Conservation (phyloP, 2,888 invertebrate species). For the Lydus trimaculatus region DNA sequence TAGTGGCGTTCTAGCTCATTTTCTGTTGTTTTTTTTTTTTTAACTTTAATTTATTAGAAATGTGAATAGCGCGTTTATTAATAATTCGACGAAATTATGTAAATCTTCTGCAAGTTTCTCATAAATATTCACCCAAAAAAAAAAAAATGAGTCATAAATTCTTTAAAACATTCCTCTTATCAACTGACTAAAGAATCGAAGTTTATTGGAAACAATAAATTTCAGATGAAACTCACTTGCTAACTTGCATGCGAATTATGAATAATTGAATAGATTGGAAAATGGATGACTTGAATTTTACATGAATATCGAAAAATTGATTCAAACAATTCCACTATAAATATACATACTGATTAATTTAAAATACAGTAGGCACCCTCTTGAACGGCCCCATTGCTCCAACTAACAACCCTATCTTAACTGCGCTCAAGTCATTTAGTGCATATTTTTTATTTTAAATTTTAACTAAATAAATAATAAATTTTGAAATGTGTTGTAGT, state of each 20-base stretch:
- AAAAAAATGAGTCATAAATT: neutral
- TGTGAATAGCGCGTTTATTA: neutral
- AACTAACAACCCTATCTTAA: too few species aligned
- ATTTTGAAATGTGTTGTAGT: too few species aligned
- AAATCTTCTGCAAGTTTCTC: neutral
- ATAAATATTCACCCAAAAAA: constrained; percentile 7
- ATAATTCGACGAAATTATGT: neutral
- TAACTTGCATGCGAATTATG: neutral
- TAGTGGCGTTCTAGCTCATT: too few species aligned
- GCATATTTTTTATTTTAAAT: too few species aligned
- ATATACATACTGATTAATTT: too few species aligned
- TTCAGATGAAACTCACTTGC: neutral
- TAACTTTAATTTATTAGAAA: neutral
- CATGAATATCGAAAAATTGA: neutral
- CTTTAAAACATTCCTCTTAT: neutral
- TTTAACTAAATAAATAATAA: too few species aligned
- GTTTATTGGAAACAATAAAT: constrained; percentile 1
- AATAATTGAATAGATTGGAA: neutral
- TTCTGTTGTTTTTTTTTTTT: neutral
- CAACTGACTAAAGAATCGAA: neutral
- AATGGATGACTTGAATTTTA: neutral
- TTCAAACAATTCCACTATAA: too few species aligned
- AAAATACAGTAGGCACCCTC: too few species aligned
- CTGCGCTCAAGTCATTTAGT: too few species aligned
- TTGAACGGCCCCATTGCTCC: too few species aligned